Evolutionary conservation across 23 tunicate genomes (phyloP).

Genomic region (Aplidium turbinatum): DNA sequence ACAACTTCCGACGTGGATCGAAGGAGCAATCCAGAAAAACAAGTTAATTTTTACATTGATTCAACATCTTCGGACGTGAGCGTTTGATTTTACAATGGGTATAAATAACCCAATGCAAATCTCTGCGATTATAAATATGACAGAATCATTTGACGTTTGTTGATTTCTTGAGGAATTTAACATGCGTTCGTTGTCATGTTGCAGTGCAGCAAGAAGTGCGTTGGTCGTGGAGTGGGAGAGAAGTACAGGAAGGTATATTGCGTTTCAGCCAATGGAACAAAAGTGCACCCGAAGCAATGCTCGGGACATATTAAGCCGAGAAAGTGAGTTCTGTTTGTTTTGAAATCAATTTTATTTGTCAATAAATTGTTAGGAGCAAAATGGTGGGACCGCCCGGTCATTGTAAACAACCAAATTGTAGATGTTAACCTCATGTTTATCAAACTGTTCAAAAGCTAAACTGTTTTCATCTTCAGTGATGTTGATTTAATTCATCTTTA

Average conservation of each 20-base stretch:
- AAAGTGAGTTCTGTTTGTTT: constrained; percentile 2
- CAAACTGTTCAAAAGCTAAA: not conserved
- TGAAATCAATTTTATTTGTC: not conserved
- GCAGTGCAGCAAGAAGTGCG: constrained; percentile 10
- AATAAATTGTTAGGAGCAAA: not conserved
- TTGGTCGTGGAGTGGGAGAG: not conserved
- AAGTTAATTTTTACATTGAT: too few relatives aligned
- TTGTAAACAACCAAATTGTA: not conserved
- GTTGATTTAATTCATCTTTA: too few relatives aligned
- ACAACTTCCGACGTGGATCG: too few relatives aligned
- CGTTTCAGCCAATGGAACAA: not conserved
- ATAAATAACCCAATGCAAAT: not conserved
- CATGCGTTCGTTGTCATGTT: not conserved
- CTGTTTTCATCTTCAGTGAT: not conserved
- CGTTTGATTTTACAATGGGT: not conserved
- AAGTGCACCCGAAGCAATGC: not conserved
- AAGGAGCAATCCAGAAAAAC: too few relatives aligned
- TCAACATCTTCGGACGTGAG: too few relatives aligned
- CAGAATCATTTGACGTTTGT: not conserved
- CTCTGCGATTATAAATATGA: not conserved
- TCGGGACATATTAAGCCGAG: not conserved
- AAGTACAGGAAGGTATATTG: not conserved
- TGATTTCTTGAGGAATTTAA: not conserved
- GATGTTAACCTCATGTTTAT: not conserved
- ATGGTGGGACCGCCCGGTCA: not conserved